Evolutionary conservation across 2,113 vertebrate genomes (phyloP).

Genomic region (Eurystomus gularis): DNA sequence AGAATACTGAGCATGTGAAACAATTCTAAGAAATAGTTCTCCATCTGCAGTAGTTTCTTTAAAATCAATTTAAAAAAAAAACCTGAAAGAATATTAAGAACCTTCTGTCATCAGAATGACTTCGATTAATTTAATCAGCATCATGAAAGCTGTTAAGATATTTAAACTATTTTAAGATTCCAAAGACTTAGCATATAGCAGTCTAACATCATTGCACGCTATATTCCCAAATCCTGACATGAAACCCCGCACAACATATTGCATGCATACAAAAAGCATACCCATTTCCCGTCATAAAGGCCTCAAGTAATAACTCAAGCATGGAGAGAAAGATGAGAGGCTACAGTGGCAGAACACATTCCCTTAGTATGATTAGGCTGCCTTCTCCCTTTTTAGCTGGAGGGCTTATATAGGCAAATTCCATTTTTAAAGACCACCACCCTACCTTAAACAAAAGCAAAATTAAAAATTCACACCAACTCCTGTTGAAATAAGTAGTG

Average conservation of each 20-base stretch:
- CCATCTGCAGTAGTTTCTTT: not conserved
- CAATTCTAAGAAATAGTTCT: not conserved
- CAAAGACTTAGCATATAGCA: slow-evolving; percentile 3
- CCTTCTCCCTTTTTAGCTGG: not conserved
- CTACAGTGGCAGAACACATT: not conserved
- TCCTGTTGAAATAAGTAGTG: not conserved
- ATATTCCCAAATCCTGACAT: not conserved
- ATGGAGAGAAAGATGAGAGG: not conserved
- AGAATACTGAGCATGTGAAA: not conserved
- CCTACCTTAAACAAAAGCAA: not conserved
- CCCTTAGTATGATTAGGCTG: not conserved
- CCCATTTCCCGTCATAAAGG: not conserved
- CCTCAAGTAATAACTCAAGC: not conserved
- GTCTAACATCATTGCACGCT: slow-evolving; percentile 2
- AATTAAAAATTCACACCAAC: not conserved
- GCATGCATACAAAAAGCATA: not conserved
- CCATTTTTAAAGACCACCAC: not conserved
- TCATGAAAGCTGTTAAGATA: not conserved
- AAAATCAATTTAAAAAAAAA: too few species aligned
- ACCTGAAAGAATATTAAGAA: not conserved
- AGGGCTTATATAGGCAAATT: not conserved
- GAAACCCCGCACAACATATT: not conserved
- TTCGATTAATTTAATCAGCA: slow-evolving; percentile 40
- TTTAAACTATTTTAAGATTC: not conserved
- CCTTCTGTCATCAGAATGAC: not conserved